phyloP scores from a whole-genome alignment of 2,888 invertebrate genomes.

The Cybosia mesomella region DNA sequence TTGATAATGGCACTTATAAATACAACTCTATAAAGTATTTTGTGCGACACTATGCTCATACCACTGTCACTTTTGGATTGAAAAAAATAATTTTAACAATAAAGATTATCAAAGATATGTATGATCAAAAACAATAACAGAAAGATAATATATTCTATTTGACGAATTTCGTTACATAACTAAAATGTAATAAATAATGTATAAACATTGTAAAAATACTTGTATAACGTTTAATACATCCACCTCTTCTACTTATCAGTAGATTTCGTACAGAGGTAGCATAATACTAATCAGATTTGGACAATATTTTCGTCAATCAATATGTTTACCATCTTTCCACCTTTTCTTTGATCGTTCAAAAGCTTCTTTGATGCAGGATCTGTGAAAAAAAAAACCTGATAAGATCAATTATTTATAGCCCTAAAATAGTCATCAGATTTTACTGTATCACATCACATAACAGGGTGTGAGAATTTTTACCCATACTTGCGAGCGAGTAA shows the following conservation, averaged over 20 bases:
- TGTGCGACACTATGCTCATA: not conserved
- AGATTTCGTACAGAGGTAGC: not conserved
- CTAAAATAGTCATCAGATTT: not conserved
- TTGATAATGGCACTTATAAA: not conserved
- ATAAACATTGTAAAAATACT: slow-evolving; percentile 20
- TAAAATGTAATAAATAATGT: slow-evolving; percentile 17
- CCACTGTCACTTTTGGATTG: not conserved
- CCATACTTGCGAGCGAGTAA: too few species aligned
- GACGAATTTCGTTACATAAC: slow-evolving; percentile 23
- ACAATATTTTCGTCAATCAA: slow-evolving; percentile 61
- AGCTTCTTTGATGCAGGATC: slow-evolving; percentile 92
- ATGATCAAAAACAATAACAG: not conserved
- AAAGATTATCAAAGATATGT: not conserved
- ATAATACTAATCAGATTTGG: not conserved
- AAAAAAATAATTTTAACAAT: not conserved
- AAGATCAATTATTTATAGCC: not conserved
- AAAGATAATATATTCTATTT: slow-evolving; percentile 14
- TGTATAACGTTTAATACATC: slow-evolving; percentile 18
- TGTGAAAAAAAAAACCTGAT: slow-evolving; percentile 67
- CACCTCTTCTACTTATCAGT: not conserved
- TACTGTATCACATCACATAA: not conserved
- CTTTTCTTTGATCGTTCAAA: slow-evolving; percentile 90
- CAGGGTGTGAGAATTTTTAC: too few species aligned
- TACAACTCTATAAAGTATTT: not conserved
- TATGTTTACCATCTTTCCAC: slow-evolving; percentile 78